Conservation (phyloP, 2,113 vertebrate genomes). For the Sinocyclocheilus anshuiensis region DNA sequence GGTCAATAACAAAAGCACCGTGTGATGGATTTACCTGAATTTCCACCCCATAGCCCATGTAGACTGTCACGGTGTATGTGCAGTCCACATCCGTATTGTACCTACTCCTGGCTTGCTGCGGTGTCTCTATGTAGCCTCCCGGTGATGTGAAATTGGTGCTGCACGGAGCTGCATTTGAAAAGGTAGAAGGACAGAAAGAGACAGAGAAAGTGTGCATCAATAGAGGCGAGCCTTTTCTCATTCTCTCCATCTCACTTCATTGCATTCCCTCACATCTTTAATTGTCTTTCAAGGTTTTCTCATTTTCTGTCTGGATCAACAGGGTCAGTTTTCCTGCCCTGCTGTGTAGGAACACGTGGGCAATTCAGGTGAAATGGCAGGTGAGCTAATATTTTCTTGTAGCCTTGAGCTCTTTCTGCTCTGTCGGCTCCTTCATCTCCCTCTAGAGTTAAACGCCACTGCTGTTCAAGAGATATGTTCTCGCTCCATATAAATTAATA, state of each 20-base stretch:
- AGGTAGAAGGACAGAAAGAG: constrained; percentile 20
- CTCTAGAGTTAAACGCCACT: constrained; percentile 41
- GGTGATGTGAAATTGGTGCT: constrained; percentile 84
- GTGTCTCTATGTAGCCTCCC: constrained; percentile 85
- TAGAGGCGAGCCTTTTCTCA: constrained; percentile 15
- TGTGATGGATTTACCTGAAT: constrained; percentile 82
- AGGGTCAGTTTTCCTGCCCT: constrained; percentile 39
- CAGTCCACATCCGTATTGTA: constrained; percentile 83
- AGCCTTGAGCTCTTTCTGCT: constrained; percentile 51
- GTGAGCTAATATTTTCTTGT: constrained; percentile 44
- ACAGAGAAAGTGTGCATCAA: constrained; percentile 30
- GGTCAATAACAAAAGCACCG: constrained; percentile 29
- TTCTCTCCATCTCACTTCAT: constrained; percentile 35
- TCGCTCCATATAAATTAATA: constrained; percentile 30
- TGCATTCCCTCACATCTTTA: constrained; percentile 32
- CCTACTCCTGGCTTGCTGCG: constrained; percentile 65
- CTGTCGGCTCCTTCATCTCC: constrained; percentile 49
- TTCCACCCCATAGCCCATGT: constrained; percentile 91
- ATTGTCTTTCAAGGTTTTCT: constrained; percentile 54
- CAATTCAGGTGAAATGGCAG: constrained; percentile 44
- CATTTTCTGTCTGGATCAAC: constrained; percentile 44
- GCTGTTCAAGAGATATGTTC: constrained; percentile 15
- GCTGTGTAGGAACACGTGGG: constrained; percentile 39
- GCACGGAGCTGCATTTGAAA: constrained; percentile 77
- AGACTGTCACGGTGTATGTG: constrained; percentile 86